Evolutionary conservation across 64 coral and sea anemone genomes (phyloP).

Genomic region (Exaiptasia diaphana): DNA sequence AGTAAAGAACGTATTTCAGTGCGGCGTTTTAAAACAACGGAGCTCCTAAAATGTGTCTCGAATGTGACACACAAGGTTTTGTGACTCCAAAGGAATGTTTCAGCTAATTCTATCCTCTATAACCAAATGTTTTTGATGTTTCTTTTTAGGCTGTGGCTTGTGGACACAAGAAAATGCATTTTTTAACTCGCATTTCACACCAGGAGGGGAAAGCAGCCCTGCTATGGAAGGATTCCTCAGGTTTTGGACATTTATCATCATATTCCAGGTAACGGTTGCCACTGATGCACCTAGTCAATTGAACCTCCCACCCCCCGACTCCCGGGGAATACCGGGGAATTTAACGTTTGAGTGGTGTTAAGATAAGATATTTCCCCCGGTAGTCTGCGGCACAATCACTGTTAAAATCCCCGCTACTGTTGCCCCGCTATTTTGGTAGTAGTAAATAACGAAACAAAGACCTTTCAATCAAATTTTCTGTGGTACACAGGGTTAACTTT

Average conservation of each 20-base stretch:
- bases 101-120: neutral
- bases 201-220: constrained; percentile 56
- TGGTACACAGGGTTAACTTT: too few species aligned
- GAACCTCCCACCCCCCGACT: neutral
- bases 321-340: neutral
- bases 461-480: too few species aligned
- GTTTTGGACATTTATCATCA: constrained; percentile 98
- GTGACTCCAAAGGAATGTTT: neutral
- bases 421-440: too few species aligned
- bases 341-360: too few species aligned
- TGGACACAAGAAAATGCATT: constrained; percentile 73
- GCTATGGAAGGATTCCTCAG: constrained; percentile 78
- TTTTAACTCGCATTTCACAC: constrained; percentile 82
- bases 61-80: too few species aligned
- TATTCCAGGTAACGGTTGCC: constrained; percentile 76
- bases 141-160: constrained; percentile 71
- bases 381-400: too few species aligned
- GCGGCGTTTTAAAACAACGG: too few species aligned
- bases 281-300: neutral
- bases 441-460: too few species aligned
- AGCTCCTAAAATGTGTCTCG: too few species aligned
- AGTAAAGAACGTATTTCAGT: too few species aligned
- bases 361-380: too few species aligned
- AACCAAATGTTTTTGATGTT: neutral
- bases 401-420: too few species aligned